Conservation (phyloP, 1,140 invertebrate genomes). For the Dendroctonus valens region DNA sequence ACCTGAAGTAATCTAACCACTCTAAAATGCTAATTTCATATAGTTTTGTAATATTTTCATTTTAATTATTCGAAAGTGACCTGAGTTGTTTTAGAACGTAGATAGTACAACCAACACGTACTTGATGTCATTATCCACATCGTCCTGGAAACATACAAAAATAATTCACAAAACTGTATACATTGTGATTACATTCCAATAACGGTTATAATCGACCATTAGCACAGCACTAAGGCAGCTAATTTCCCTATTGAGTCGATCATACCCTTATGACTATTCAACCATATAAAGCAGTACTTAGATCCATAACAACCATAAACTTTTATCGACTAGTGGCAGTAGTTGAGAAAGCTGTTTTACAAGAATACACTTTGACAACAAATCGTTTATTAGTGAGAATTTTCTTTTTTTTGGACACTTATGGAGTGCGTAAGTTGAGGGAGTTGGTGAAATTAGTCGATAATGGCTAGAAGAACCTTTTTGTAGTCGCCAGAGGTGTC, state of each 20-base stretch:
- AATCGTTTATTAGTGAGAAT: slow-evolving; percentile 24
- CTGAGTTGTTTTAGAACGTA: slow-evolving; percentile 40
- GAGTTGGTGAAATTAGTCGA: slow-evolving; percentile 57
- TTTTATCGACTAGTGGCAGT: slow-evolving; percentile 43
- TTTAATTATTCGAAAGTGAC: slow-evolving; percentile 14
- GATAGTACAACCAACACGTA: slow-evolving; percentile 46
- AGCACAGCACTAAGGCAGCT: not conserved
- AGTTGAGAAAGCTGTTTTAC: slow-evolving; percentile 30
- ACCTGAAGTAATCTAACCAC: slow-evolving; percentile 27
- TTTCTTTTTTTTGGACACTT: slow-evolving; percentile 27
- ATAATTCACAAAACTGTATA: slow-evolving; percentile 16
- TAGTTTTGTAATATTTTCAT: slow-evolving; percentile 7
- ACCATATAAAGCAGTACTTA: not conserved
- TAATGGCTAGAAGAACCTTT: slow-evolving; percentile 77
- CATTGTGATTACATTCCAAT: not conserved
- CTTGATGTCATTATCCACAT: slow-evolving; percentile 44
- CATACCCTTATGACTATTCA: not conserved
- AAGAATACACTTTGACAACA: slow-evolving; percentile 17
- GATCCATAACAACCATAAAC: not conserved
- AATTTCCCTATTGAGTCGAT: not conserved
- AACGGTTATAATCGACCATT: not conserved
- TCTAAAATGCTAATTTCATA: slow-evolving; percentile 14
- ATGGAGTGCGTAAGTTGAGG: slow-evolving; percentile 43
- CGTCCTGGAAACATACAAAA: slow-evolving; percentile 47
- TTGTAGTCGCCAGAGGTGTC: slow-evolving; percentile 93